Evolutionary conservation across 2,797 vertebrate species (phyloP).

Genomic region (Tinamus major): DNA sequence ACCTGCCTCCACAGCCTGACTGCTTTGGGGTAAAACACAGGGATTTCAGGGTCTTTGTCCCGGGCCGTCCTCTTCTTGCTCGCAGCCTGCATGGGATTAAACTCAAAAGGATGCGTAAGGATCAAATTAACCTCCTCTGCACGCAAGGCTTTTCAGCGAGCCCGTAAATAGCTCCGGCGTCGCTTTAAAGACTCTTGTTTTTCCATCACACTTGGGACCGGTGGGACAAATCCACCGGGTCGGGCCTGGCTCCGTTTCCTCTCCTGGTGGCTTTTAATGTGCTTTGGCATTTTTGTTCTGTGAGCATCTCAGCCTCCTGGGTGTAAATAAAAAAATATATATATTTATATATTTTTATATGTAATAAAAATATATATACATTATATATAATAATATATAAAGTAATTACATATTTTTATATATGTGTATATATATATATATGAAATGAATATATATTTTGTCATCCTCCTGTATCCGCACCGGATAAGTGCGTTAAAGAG

Average conservation of each 20-base stretch:
- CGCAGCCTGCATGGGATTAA: background rate
- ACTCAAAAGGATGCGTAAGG: background rate
- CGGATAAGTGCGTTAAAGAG: background rate
- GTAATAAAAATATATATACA: too few relatives aligned
- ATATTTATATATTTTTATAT: too few relatives aligned
- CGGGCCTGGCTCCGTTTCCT: slow-evolving; percentile 15
- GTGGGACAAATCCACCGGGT: background rate
- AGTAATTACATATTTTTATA: too few relatives aligned
- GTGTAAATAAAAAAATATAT: too few relatives aligned
- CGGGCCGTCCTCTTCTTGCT: fast-evolving
- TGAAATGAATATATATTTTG: too few relatives aligned
- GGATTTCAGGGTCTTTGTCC: fast-evolving
- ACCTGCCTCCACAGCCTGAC: background rate
- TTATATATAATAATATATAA: too few relatives aligned
- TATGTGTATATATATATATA: too few relatives aligned
- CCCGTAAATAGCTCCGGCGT: background rate
- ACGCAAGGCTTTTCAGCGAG: background rate
- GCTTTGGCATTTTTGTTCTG: background rate
- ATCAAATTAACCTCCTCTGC: background rate
- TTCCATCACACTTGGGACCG: background rate
- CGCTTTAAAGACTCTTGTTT: background rate
- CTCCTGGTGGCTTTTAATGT: background rate
- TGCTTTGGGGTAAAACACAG: background rate
- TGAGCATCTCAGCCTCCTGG: background rate
- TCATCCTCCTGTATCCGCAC: background rate